Conservation (phyloP, 92 coral and sea anemone genomes). For the Scolanthus callimorphus region DNA sequence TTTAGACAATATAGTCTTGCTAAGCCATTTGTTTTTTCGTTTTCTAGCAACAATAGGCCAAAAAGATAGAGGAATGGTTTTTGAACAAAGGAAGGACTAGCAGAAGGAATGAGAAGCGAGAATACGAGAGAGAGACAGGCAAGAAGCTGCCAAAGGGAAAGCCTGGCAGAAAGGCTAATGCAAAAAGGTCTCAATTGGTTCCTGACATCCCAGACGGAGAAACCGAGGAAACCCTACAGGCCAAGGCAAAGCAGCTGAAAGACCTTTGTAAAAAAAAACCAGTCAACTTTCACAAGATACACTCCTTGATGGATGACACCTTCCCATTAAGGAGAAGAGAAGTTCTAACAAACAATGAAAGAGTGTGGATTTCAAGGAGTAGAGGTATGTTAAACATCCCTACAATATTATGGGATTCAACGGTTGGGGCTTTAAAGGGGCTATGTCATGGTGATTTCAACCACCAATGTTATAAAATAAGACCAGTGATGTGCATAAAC, state of each 20-base stretch:
- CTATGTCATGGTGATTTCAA: no score
- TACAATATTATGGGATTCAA: no score
- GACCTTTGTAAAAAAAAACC: slow-evolving; percentile 1
- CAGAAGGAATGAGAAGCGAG: neutral
- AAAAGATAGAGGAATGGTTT: neutral
- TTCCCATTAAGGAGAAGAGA: slow-evolving; percentile 2
- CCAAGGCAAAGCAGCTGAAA: slow-evolving; percentile 2
- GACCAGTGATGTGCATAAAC: no score
- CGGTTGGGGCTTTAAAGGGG: no score
- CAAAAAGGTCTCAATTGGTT: neutral
- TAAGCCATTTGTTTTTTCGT: no score
- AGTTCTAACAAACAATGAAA: neutral
- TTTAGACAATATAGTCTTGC: no score
- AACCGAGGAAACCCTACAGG: slow-evolving; percentile 7
- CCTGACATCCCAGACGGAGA: slow-evolving; percentile 25
- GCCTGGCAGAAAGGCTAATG: slow-evolving; percentile 8
- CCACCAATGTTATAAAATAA: no score
- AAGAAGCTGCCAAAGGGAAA: slow-evolving; percentile 13
- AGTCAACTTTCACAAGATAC: neutral
- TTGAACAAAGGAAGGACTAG: neutral
- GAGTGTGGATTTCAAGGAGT: no score
- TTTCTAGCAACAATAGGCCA: no score
- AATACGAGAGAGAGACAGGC: neutral
- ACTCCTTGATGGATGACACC: slow-evolving; percentile 14
- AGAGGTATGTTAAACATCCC: no score